Percentiles rank a stretch among this genome's conserved stretches.
Conservation (phyloP, 2,797 vertebrate genomes). For the Mycteria americana region DNA sequence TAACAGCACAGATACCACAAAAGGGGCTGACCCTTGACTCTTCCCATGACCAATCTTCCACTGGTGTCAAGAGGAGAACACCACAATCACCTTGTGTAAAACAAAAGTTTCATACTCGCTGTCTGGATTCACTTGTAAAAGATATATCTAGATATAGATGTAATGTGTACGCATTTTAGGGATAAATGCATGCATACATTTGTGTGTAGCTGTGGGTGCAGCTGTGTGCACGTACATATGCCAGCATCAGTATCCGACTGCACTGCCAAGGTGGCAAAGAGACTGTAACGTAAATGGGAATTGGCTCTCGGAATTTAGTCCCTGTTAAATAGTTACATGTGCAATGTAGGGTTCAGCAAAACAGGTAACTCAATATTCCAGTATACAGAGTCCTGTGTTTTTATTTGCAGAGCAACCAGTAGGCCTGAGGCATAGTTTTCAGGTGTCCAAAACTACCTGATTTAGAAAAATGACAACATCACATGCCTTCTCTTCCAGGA, state of each 20-base stretch:
- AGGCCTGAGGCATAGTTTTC: not conserved
- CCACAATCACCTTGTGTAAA: not conserved
- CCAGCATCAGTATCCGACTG: not conserved
- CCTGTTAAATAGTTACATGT: not conserved
- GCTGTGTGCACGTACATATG: fast-evolving
- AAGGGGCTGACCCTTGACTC: not conserved
- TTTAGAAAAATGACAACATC: not conserved
- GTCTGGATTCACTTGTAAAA: not conserved
- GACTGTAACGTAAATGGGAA: not conserved
- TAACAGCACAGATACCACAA: not conserved
- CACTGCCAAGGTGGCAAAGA: not conserved
- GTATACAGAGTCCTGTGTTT: fast-evolving
- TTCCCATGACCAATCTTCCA: not conserved
- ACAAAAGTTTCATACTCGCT: not conserved
- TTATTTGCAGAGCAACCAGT: not conserved
- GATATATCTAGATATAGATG: not conserved
- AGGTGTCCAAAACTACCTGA: not conserved
- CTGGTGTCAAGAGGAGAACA: not conserved
- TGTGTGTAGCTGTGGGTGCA: not conserved
- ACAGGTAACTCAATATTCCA: not conserved
- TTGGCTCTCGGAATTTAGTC: not conserved
- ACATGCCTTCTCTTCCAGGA: not conserved
- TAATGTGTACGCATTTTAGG: not conserved
- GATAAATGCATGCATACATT: fast-evolving
- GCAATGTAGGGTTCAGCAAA: not conserved